These are phyloP conservation scores for Scartelaos histophorus DNA, from an alignment of 2,113 vertebrate species.

Conservation along the genomic window DNA sequence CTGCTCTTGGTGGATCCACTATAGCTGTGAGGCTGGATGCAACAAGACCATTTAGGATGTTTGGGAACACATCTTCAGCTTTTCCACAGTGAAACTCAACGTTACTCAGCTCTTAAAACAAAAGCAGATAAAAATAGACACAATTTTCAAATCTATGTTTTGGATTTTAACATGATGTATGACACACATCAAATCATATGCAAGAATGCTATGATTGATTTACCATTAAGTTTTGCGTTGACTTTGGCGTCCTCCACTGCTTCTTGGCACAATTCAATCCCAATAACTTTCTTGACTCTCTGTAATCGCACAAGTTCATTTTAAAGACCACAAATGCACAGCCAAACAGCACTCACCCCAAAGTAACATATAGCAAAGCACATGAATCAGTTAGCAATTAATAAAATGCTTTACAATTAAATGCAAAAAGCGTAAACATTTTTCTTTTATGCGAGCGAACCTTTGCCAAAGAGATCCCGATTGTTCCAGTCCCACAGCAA, in stretches of 20 bases:
- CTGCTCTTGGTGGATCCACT: conserved; percentile 92
- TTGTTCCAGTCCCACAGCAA: conserved; percentile 96
- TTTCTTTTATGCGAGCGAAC: conserved; percentile 43
- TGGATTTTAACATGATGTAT: not conserved
- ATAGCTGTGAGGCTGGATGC: conserved; percentile 83
- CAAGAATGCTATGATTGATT: not conserved
- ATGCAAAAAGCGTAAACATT: not conserved
- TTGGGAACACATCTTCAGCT: conserved; percentile 90
- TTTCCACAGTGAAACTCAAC: conserved; percentile 92
- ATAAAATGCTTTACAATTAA: not conserved
- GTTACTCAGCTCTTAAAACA: conserved; percentile 82
- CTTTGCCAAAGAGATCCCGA: conserved; percentile 93
- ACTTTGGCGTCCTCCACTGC: conserved; percentile 91
- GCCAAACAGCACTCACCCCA: not conserved
- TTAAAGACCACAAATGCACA: not conserved
- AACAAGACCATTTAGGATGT: conserved; percentile 81
- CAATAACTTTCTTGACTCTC: conserved; percentile 93
- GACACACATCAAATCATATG: not conserved
- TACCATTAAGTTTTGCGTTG: conserved; percentile 89
- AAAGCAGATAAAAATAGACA: too few relatives aligned
- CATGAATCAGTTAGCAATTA: too few relatives aligned
- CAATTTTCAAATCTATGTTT: not conserved
- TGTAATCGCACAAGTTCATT: conserved; percentile 42
- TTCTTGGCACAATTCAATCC: conserved; percentile 92
- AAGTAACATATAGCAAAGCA: not conserved